A percentile compares a stretch with the other conserved stretches of the same genome.
These are phyloP conservation scores for Dolichoris vasculosae DNA, from an alignment of 1,140 invertebrate genomes.

Conservation along the genomic window DNA sequence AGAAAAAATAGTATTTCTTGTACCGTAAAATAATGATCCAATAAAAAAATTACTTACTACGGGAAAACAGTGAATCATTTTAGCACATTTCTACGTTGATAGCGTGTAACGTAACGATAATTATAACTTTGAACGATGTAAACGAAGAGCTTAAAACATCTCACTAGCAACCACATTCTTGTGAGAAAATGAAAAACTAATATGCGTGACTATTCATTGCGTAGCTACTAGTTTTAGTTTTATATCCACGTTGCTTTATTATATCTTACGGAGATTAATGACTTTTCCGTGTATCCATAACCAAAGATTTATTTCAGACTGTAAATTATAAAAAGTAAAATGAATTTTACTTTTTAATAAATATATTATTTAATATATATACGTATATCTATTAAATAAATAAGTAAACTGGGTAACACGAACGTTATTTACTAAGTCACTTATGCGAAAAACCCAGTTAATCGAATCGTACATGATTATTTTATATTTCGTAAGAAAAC, in stretches of 20 bases:
- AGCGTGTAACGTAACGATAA: background rate
- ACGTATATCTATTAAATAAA: background rate
- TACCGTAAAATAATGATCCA: constrained; percentile 16
- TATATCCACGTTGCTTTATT: background rate
- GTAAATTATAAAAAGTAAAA: too few relatives aligned
- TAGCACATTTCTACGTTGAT: background rate
- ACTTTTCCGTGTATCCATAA: background rate
- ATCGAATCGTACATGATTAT: background rate
- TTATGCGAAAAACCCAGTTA: background rate
- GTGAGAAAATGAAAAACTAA: constrained; percentile 10
- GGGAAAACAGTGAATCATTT: background rate
- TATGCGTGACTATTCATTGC: background rate
- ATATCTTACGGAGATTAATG: background rate
- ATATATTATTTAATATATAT: background rate
- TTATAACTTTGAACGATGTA: background rate
- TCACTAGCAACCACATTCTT: background rate
- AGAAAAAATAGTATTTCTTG: background rate
- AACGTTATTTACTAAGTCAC: background rate
- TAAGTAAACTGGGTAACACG: background rate
- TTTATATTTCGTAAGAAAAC: background rate
- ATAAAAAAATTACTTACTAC: constrained; percentile 7
- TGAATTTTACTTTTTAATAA: background rate
- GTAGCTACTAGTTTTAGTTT: background rate
- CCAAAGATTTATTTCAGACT: background rate
- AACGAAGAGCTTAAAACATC: constrained; percentile 8